phyloP scores from a whole-genome alignment of 1,140 invertebrate species.

The Ceratina australensis region DNA sequence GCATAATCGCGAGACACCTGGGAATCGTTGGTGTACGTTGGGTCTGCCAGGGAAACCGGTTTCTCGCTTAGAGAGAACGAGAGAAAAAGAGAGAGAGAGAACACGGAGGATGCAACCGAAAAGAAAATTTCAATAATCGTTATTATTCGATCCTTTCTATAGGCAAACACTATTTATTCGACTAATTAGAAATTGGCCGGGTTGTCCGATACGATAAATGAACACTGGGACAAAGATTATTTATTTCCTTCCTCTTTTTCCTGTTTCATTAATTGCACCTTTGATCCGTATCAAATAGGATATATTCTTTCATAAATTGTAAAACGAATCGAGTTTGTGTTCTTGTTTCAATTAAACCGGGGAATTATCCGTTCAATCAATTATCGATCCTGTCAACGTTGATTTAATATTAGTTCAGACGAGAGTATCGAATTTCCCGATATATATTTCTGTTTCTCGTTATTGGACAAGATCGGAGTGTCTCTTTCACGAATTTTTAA shows the following conservation, averaged over 20 bases:
- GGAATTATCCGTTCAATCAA: background rate
- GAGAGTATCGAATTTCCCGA: background rate
- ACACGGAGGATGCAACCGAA: constrained; percentile 22
- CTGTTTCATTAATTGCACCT: background rate
- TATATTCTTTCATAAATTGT: background rate
- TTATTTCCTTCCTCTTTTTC: background rate
- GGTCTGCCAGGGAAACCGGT: constrained; percentile 29
- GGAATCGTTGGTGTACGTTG: constrained; percentile 27
- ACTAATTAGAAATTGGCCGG: constrained; percentile 41
- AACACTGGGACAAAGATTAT: background rate
- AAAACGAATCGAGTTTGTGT: background rate
- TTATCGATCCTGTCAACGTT: background rate
- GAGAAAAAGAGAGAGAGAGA: too few relatives aligned
- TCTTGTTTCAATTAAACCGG: background rate
- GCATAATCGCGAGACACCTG: constrained; percentile 39
- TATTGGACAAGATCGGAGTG: background rate
- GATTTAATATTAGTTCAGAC: background rate
- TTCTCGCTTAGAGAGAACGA: background rate
- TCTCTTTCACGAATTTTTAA: constrained; percentile 13
- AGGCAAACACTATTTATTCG: constrained; percentile 28
- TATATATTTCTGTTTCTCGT: background rate
- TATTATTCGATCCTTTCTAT: constrained; percentile 38
- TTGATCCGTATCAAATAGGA: background rate
- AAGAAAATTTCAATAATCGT: constrained; percentile 51
- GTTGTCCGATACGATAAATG: background rate